Evolutionary conservation across 2,888 invertebrate genomes (phyloP).

Genomic region (Ethmia dodecea): DNA sequence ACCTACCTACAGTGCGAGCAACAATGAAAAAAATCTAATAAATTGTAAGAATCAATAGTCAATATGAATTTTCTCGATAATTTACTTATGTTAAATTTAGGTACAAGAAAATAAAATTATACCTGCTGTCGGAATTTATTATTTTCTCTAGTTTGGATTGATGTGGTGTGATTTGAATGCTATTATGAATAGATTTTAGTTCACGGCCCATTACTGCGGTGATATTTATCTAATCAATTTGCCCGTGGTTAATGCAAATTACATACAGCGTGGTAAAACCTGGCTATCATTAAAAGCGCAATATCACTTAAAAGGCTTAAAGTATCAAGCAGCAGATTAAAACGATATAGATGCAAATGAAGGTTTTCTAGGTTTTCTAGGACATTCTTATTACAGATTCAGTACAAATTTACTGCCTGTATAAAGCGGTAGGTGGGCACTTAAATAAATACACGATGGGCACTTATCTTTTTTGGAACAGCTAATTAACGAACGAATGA

Average conservation of each 20-base stretch:
- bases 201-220: slow-evolving; percentile 1
- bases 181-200: too few relatives aligned
- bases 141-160: too few relatives aligned
- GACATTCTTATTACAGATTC: too few relatives aligned
- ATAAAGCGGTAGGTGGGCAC: neutral
- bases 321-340: neutral
- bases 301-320: slow-evolving; percentile 3
- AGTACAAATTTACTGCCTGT: too few relatives aligned
- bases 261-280: slow-evolving; percentile 6
- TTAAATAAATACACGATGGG: slow-evolving; percentile 11
- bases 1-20: too few relatives aligned
- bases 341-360: slow-evolving; percentile 5
- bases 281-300: neutral
- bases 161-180: too few relatives aligned
- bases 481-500: slow-evolving; percentile 70
- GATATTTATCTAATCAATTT: slow-evolving; percentile 18
- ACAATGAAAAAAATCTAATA: too few relatives aligned
- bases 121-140: too few relatives aligned
- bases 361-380: neutral
- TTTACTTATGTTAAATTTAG: too few relatives aligned
- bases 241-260: slow-evolving; percentile 14
- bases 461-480: slow-evolving; percentile 41
- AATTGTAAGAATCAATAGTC: too few relatives aligned
- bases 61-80: too few relatives aligned
- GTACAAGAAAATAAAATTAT: too few relatives aligned